Evolutionary conservation across 2,113 vertebrate genomes (phyloP).

Genomic region (Rhipidura dahli): DNA sequence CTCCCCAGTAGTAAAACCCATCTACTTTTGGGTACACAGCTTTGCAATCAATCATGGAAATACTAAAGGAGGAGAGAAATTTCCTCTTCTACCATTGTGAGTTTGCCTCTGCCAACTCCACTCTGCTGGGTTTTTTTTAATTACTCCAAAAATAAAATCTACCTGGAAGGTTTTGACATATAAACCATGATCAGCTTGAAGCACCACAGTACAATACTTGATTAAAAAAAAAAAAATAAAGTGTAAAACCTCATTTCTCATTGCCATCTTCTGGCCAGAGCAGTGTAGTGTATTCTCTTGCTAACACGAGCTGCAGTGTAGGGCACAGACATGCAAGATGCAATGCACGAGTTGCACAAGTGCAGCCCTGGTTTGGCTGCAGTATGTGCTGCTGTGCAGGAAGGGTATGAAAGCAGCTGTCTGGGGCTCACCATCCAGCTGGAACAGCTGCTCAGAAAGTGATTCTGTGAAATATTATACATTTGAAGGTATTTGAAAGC

Average conservation of each 20-base stretch:
- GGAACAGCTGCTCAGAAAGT: background rate
- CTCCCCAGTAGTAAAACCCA: background rate
- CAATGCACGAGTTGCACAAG: background rate
- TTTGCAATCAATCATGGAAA: background rate
- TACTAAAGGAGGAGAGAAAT: background rate
- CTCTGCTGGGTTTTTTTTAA: background rate
- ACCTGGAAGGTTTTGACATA: background rate
- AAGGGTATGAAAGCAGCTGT: background rate
- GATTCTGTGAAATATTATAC: background rate
- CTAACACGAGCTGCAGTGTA: background rate
- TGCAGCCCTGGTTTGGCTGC: background rate
- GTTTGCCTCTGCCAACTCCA: background rate
- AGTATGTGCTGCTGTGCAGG: background rate
- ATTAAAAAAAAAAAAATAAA: background rate
- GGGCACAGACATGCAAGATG: background rate
- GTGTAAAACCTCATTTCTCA: slow-evolving; percentile 48
- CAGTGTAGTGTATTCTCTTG: slow-evolving; percentile 15
- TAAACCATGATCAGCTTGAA: background rate
- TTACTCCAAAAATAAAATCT: background rate
- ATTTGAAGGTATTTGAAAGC: background rate
- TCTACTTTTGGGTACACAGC: background rate
- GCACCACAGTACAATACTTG: background rate
- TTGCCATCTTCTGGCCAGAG: slow-evolving; percentile 65
- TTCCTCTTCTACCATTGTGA: background rate
- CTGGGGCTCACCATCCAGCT: background rate